Evolutionary conservation across 1,140 invertebrate species (phyloP).

Genomic region (Rhyzopertha dominica): DNA sequence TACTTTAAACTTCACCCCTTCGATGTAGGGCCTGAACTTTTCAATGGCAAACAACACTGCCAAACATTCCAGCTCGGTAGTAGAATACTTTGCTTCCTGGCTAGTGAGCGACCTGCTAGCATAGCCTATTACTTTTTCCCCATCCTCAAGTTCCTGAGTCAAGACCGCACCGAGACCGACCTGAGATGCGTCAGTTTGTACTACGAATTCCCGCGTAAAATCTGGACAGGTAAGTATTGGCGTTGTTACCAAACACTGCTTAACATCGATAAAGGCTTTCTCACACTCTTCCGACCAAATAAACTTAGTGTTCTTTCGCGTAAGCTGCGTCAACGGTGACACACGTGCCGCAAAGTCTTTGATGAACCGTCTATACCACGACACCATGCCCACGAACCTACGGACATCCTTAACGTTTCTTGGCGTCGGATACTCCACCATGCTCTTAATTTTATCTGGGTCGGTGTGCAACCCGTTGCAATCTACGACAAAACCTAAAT

Average conservation of each 20-base stretch:
- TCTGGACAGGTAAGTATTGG: slow-evolving; percentile 19
- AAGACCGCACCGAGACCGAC: slow-evolving; percentile 33
- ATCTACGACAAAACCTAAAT: slow-evolving; percentile 34
- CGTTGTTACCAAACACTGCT: slow-evolving; percentile 8
- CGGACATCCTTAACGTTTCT: slow-evolving; percentile 8
- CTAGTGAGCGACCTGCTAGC: slow-evolving; percentile 39
- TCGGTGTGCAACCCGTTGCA: slow-evolving; percentile 37
- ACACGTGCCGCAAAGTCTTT: slow-evolving; percentile 12
- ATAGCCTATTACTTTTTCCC: slow-evolving; percentile 40
- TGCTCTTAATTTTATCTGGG: slow-evolving; percentile 43
- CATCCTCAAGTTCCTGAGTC: slow-evolving; percentile 24
- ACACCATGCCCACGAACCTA: slow-evolving; percentile 10
- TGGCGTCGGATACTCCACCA: slow-evolving; percentile 1
- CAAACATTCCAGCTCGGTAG: slow-evolving; percentile 48
- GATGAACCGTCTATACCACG: slow-evolving; percentile 17
- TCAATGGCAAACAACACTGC: slow-evolving; percentile 45
- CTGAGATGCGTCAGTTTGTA: slow-evolving; percentile 26
- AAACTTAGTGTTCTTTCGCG: slow-evolving; percentile 11
- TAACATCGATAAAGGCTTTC: slow-evolving; percentile 14
- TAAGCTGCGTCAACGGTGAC: slow-evolving; percentile 6
- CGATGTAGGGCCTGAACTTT: slow-evolving; percentile 45
- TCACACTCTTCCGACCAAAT: slow-evolving; percentile 11
- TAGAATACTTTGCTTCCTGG: slow-evolving; percentile 45
- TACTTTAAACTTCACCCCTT: slow-evolving; percentile 44
- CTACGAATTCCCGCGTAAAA: slow-evolving; percentile 9